Base-by-base conservation (phyloP, 2,113 vertebrate species). In the Scomber japonicus region DNA sequence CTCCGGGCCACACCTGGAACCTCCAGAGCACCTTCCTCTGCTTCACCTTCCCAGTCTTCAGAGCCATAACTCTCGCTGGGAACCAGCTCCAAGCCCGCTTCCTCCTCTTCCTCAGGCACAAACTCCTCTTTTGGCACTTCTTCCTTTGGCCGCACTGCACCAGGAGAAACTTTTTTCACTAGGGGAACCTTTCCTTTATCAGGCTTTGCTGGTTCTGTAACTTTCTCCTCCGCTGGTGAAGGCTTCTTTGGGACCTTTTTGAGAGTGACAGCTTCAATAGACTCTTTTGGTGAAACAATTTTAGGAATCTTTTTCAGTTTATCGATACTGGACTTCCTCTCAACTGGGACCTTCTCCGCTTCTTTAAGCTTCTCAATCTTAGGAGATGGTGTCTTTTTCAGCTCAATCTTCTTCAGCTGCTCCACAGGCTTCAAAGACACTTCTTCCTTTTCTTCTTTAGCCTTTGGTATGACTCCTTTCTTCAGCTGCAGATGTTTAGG, bases 1-100 rank as follows among this genome's bases (percentile, higher is more conserved):
- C 95, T 94, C 92, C 94, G 95, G 90, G 94, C 78, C 81, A 96
- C 94, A 82, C 93, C 95, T 81, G 97, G 95, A 90, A 95, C 94
- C 80, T 96, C 95, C 90, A 96, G 57, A 81, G 94, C 91, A 17
- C 91, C 94, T 59, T 96, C 95, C 80, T 94, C 94, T 77, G 74
- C 88, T 90, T 89, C 89, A 82, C 89, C 93, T 85, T 95, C 94
- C 86, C 83, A 95, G 67, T 93, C 95, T 80, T 95, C 95, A 7
- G 92, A 75, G 82, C 88, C 76, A 53, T 93, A 93, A 81, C 92
- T 94, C 44, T 94, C 86, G 6, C 83, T 75, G 66, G 95, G 95
- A 84, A 72, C 88, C 69, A 92, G 73, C 86, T 97, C 94, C 93
- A 93, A 95, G 72, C 94, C 95, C 71, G 95, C 94, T 5, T 91